These are phyloP conservation scores for Ectemnius continuus DNA, from an alignment of 2,888 invertebrate genomes.

Conservation along the genomic window DNA sequence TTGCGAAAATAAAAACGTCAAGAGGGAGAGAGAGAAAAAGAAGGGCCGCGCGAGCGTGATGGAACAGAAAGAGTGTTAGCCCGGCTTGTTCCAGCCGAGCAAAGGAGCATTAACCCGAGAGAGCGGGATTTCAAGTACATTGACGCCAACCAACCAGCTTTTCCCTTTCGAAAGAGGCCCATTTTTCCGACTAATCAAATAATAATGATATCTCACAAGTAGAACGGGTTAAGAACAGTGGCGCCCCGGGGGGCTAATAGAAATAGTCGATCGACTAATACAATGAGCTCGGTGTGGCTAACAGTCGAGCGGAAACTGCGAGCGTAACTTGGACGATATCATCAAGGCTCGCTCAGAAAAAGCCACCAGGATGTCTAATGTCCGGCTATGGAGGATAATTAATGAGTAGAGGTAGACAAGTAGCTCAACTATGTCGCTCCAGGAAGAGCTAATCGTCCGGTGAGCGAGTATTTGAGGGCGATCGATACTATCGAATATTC, in stretches of 20 bases:
- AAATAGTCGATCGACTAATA: constrained; percentile 20
- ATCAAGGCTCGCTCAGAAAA: background rate
- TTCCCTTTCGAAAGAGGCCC: background rate
- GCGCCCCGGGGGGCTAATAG: constrained; percentile 29
- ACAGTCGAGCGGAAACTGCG: background rate
- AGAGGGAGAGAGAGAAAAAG: background rate
- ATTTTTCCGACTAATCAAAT: background rate
- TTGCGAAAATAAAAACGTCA: background rate
- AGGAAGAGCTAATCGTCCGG: background rate
- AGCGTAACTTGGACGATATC: background rate
- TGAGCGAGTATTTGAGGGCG: background rate
- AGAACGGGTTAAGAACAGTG: background rate
- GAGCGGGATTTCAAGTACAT: background rate
- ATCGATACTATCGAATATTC: constrained; percentile 2
- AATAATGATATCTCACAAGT: background rate
- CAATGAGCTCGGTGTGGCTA: constrained; percentile 1
- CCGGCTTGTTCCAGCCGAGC: too few relatives aligned
- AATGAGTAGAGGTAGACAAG: background rate
- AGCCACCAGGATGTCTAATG: background rate
- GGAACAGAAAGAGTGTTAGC: background rate
- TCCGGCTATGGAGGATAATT: background rate
- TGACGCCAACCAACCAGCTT: background rate
- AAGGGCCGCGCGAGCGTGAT: background rate
- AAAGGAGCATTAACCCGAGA: too few relatives aligned
- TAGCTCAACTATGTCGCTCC: background rate